Percentiles rank a stretch among this genome's conserved stretches.
Conservation (phyloP, 64 coral and sea anemone species). For the Orbicella faveolata region DNA sequence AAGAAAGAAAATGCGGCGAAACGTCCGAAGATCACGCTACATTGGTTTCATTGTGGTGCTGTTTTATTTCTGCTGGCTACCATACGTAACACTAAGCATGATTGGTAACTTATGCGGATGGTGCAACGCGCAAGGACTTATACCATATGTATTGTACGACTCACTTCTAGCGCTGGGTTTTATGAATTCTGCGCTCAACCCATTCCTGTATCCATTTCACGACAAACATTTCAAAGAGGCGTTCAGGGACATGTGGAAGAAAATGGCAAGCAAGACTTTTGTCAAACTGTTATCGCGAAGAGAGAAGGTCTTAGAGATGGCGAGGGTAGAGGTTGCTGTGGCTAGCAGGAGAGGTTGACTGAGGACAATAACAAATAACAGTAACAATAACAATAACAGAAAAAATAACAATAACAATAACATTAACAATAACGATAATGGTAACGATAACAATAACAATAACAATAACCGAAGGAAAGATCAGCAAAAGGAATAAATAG, state of each 20-base stretch:
- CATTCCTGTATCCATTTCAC: conserved; percentile 55
- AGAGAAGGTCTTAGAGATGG: neutral
- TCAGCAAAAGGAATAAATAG: too few relatives aligned
- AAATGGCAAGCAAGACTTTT: neutral
- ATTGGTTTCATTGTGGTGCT: conserved; percentile 73
- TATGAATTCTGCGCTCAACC: conserved; percentile 60
- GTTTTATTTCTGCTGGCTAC: conserved; percentile 86
- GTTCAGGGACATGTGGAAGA: conserved; percentile 43
- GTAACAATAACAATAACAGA: too few relatives aligned
- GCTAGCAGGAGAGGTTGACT: neutral
- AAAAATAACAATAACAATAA: too few relatives aligned
- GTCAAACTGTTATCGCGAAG: neutral
- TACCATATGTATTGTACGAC: neutral
- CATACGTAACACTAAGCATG: conserved; percentile 21
- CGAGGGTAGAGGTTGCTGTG: neutral
- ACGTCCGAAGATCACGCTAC: conserved; percentile 59
- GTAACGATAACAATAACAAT: too few relatives aligned
- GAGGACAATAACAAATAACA: neutral
- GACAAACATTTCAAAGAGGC: conserved; percentile 64
- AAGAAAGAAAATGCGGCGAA: conserved; percentile 61
- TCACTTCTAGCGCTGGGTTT: conserved; percentile 6
- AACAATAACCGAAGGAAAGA: too few relatives aligned
- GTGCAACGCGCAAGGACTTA: neutral
- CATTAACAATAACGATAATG: too few relatives aligned
- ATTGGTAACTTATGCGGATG: neutral